A percentile compares a stretch with the other conserved stretches of the same genome.
These are phyloP conservation scores for Maniola hyperantus DNA, from an alignment of 2,888 invertebrate genomes.

Conservation along the genomic window DNA sequence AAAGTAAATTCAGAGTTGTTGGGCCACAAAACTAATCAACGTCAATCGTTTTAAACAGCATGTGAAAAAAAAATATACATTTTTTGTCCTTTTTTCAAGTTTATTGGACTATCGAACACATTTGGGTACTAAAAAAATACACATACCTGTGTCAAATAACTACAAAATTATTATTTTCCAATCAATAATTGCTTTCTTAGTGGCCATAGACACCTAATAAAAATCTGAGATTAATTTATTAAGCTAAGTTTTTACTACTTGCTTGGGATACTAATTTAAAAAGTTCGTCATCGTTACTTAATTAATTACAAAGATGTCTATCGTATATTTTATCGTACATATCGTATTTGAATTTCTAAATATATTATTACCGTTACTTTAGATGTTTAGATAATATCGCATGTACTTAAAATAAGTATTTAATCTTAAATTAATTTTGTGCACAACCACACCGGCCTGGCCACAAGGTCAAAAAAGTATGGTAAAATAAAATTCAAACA, in stretches of 20 bases:
- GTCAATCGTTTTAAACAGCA: background rate
- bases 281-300: slow-evolving; percentile 1
- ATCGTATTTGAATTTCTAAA: background rate
- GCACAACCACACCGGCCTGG: no score
- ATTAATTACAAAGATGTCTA: background rate
- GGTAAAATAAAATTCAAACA: no score
- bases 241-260: background rate
- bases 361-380: background rate
- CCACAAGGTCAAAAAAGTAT: no score
- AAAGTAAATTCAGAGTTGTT: background rate
- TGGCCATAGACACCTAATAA: background rate
- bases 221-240: background rate
- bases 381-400: no score
- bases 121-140: background rate
- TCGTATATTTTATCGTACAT: background rate
- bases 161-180: background rate
- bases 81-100: no score
- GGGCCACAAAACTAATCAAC: background rate
- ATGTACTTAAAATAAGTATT: no score
- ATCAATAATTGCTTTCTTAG: background rate
- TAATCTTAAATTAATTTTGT: no score
- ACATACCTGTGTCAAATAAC: background rate
- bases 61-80: no score
- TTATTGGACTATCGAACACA: background rate
- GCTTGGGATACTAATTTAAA: background rate